Percentiles rank a stretch among this genome's conserved stretches.
phyloP scores from a whole-genome alignment of 1,140 invertebrate species.

The Zaprionus lachaisei region DNA sequence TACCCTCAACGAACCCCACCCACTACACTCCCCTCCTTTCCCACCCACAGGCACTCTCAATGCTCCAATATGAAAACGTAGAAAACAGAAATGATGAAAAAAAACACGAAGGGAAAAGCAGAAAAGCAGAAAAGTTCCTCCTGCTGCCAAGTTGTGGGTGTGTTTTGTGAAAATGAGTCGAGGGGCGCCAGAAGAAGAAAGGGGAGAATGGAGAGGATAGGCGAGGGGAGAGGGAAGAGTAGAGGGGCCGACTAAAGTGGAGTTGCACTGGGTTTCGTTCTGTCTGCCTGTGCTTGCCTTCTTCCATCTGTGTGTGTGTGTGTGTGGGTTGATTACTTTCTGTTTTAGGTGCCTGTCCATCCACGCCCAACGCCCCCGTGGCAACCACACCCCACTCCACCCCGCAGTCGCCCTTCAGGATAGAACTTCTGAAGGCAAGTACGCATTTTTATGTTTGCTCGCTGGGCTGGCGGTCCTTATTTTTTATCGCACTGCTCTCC shows the following conservation, averaged over 20 bases:
- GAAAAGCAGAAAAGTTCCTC: constrained; percentile 69
- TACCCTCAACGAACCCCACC: constrained; percentile 42
- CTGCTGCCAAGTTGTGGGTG: constrained; percentile 77
- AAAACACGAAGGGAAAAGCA: constrained; percentile 26
- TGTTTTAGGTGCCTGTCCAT: constrained; percentile 72
- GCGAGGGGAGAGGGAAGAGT: not conserved
- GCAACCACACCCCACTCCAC: constrained; percentile 8
- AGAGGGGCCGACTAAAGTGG: constrained; percentile 29
- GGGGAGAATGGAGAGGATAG: not conserved
- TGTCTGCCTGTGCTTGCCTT: constrained; percentile 11
- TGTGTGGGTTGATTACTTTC: constrained; percentile 81
- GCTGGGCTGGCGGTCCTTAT: constrained; percentile 73
- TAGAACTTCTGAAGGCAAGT: constrained; percentile 69
- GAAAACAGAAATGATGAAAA: constrained; percentile 68
- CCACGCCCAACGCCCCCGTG: constrained; percentile 32
- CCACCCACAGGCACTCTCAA: not conserved
- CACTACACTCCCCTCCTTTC: not conserved
- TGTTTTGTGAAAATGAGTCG: constrained; percentile 80
- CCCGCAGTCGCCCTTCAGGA: constrained; percentile 37
- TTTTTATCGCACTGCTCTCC: constrained; percentile 49
- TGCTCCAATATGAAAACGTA: constrained; percentile 53
- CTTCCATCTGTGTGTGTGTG: constrained; percentile 36
- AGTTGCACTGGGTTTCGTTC: constrained; percentile 14
- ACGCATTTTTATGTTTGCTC: constrained; percentile 82
- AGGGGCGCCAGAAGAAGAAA: constrained; percentile 16